Evolutionary conservation across 64 coral and sea anemone genomes (phyloP).

Genomic region (Stichodactyla mertensii): DNA sequence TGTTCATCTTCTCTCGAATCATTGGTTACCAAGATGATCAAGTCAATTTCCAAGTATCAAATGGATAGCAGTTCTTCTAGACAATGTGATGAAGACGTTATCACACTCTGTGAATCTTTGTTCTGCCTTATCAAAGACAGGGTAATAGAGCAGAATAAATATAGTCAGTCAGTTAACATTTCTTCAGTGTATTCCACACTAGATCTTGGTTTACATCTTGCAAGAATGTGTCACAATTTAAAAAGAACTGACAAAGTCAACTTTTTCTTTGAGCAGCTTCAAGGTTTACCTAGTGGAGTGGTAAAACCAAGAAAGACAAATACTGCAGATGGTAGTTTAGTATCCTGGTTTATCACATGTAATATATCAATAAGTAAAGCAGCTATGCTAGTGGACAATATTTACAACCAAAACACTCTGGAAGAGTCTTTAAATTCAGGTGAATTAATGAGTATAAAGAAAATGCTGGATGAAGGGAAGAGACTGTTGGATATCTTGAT

Average conservation of each 20-base stretch:
- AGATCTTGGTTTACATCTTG: slow-evolving; percentile 56
- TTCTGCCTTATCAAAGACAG: neutral
- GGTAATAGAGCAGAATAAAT: neutral
- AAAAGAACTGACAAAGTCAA: slow-evolving; percentile 4
- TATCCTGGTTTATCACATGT: slow-evolving; percentile 5
- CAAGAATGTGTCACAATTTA: slow-evolving; percentile 33
- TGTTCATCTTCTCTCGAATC: slow-evolving; percentile 7
- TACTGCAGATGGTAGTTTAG: slow-evolving; percentile 6
- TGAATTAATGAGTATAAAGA: neutral
- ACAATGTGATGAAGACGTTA: neutral
- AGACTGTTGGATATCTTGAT: neutral
- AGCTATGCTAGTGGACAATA: neutral
- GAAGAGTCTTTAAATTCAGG: neutral
- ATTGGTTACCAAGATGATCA: slow-evolving; percentile 31
- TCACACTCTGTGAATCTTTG: neutral
- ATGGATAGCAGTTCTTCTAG: slow-evolving; percentile 21
- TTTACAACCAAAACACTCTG: neutral
- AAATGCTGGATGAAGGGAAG: neutral
- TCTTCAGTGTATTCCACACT: neutral
- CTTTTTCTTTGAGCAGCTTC: slow-evolving; percentile 37
- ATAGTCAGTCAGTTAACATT: neutral
- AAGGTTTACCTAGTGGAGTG: neutral
- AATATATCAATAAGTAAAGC: neutral
- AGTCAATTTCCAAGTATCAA: slow-evolving; percentile 47
- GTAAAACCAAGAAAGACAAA: slow-evolving; percentile 11